Base-by-base conservation (phyloP, 1,140 invertebrate species). In the Pristionchus pacificus region DNA sequence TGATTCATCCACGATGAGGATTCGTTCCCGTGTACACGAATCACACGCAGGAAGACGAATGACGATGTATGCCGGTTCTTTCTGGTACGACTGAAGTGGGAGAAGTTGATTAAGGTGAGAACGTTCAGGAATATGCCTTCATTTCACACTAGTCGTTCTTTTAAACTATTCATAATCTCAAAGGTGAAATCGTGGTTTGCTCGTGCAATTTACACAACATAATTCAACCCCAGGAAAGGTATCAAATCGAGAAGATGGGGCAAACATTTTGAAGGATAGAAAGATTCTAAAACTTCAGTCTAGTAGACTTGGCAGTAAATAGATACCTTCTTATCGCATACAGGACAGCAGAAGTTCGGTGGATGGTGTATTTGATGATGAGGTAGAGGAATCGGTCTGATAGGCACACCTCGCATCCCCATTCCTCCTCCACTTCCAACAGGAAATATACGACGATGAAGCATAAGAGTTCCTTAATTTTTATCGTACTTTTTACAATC, bases 41-140 rank as follows among this genome's bases (percentile, higher is more conserved):
- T 74, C 72, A 60, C 72, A 74, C 2, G 72, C 72, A 2, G 72
- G 72, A 24, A 74, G 38, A n/a, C 72, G 69, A 30, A 74, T 74
- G 29, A 74, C 72, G 28, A 74, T 74, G 57, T 74, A 74, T 14
- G 72, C 60, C 13, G 72, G 72, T 33, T 74, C 68, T 29, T 74
- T 74, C 49, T 74, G 68, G 30, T 68, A 74, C 1, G 71, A 57
- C 69, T 74, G 61, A 2, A 71, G 64, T n/a, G n/a, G n/a, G n/a
- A n/a, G n/a, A n/a, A n/a, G n/a, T n/a, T n/a, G n/a, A n/a, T n/a
- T n/a, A n/a, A n/a, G n/a, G n/a, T n/a, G n/a, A n/a, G n/a, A n/a
- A n/a, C n/a, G n/a, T n/a, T n/a, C n/a, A n/a, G n/a, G n/a, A n/a
- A n/a, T n/a, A n/a, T n/a, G n/a, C n/a, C n/a, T n/a, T n/a, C n/a